A percentile compares a stretch with the other conserved stretches of the same genome.
These are phyloP conservation scores for Telmatochromis sp. DNA, from an alignment of 2,113 vertebrate species.

Conservation along the genomic window DNA sequence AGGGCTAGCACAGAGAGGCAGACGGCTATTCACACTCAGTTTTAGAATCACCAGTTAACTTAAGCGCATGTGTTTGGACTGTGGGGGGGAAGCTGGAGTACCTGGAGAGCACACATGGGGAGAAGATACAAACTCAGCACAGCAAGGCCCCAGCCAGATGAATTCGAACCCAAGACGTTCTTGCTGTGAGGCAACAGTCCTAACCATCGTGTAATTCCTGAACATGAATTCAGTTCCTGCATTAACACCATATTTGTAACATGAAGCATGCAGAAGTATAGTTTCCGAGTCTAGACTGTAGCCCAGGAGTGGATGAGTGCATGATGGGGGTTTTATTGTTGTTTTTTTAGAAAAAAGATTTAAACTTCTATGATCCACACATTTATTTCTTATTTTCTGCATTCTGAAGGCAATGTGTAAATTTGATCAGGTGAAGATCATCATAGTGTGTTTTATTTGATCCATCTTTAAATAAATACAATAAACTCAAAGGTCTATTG, in stretches of 20 bases:
- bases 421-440: background rate
- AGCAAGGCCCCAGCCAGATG: background rate
- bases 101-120: background rate
- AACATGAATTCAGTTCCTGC: background rate
- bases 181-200: background rate
- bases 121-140: background rate
- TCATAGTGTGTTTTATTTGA: background rate
- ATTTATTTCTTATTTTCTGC: background rate
- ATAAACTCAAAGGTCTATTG: background rate
- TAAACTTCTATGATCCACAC: background rate
- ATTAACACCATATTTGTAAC: background rate
- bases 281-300: background rate
- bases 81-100: background rate
- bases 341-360: background rate
- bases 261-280: background rate
- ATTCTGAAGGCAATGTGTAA: background rate
- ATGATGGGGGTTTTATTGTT: background rate
- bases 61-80: background rate
- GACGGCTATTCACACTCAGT: background rate
- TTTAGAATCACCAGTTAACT: background rate
- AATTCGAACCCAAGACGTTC: background rate
- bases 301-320: background rate
- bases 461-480: background rate
- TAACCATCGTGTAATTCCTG: background rate
- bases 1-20: background rate